A percentile compares a stretch with the other conserved stretches of the same genome.
Evolutionary conservation across 2,113 vertebrate species (phyloP).

Genomic region (Rhizomys pruinosus): DNA sequence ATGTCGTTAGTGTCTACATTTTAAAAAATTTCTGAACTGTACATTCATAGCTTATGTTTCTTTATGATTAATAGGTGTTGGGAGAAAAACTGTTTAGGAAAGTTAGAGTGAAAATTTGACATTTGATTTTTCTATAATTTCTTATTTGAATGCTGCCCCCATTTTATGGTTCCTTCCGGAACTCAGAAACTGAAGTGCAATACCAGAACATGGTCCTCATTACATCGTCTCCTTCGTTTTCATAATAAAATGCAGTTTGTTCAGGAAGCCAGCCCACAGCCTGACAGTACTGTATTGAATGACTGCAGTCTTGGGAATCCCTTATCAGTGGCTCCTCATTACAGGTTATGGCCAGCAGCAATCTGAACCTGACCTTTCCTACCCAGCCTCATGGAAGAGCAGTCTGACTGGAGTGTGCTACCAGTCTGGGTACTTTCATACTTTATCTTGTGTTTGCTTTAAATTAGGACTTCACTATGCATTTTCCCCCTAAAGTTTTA

Average conservation of each 20-base stretch:
- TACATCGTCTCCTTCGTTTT: conserved; percentile 36
- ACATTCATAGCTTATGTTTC: conserved; percentile 82
- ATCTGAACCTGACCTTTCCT: conserved; percentile 33
- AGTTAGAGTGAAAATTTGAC: conserved; percentile 80
- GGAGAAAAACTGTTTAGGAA: conserved; percentile 75
- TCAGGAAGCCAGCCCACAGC: conserved; percentile 73
- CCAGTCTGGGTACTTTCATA: too few relatives aligned
- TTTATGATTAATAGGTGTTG: conserved; percentile 81
- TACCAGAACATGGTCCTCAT: conserved; percentile 64
- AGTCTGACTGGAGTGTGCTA: conserved; percentile 32
- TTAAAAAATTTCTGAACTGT: conserved; percentile 86
- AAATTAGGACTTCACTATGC: conserved; percentile 1
- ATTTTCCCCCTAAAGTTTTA: conserved; percentile 25
- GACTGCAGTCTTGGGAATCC: conserved; percentile 55
- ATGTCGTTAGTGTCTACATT: conserved; percentile 84
- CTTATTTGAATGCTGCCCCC: conserved; percentile 77
- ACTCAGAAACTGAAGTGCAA: conserved; percentile 74
- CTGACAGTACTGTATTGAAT: conserved; percentile 1
- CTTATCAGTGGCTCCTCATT: background rate
- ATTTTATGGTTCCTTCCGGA: conserved; percentile 75
- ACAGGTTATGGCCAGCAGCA: conserved; percentile 51
- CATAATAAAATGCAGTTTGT: too few relatives aligned
- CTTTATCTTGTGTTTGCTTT: conserved; percentile 28
- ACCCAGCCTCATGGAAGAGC: background rate
- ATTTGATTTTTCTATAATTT: conserved; percentile 78